Evolutionary conservation across 2,113 vertebrate genomes (phyloP), one percentile per base, ranked within the genome.

Genomic region (Cheirogaleus medius): DNA sequence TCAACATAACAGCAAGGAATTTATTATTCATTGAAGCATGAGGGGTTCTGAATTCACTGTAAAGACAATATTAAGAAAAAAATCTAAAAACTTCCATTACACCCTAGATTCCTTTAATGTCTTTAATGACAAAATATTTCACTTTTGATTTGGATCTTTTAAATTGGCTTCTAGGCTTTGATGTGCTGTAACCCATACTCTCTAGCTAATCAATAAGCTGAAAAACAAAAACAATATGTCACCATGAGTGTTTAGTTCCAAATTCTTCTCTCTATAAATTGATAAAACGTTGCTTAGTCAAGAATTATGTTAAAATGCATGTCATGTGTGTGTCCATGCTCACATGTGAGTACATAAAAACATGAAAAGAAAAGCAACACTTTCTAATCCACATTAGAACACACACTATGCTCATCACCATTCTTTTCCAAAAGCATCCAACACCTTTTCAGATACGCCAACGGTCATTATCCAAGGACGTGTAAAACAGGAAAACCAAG

Each of bases 281-380:
- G 32, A 47, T 52, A 52, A 66, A 32, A 52, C 49, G 21, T n/a
- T 32, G 44, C 68, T 29, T 18, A 74, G 44, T 66, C 20, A 58
- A 90, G 25, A 39, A 47, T 37, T 29, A 27, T 14, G 10, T 25
- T 37, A 68, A 44, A 86, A 71, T 9, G 5, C 27, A 8, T 32
- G n/a, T 0, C 8, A 3, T 1, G 5, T 0, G 66, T 15, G 15
- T n/a, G 58, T 29, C 25, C 27, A 29, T 60, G 58, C 23, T 60
- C 58, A 60, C 11, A 47, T 0, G 14, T 17, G 56, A 52, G 8
- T 20, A 2, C 42, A 54, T 4, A 29, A 20, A 63, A 63, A 56
- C 25, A 32, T 1, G 3, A 8, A 37, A 34, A 87, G 11, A 52
- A 87, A 68, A 37, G 14, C 49, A 20, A 13, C 27, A 17, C 1